phyloP scores from a whole-genome alignment of 2,888 invertebrate species.

The Drosophila cracens region DNA sequence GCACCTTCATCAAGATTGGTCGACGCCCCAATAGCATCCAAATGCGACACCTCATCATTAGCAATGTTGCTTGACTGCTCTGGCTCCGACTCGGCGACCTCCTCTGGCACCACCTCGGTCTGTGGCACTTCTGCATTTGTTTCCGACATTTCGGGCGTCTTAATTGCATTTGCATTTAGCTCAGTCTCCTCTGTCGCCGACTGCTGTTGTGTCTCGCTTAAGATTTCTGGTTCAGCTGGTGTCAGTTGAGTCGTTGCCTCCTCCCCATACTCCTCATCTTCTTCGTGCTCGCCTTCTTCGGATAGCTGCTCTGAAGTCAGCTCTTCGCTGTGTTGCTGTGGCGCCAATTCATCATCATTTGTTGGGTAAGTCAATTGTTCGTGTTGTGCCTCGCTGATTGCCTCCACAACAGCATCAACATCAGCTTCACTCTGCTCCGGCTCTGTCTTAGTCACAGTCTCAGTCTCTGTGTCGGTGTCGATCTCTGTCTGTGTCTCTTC shows the following conservation, averaged over 20 bases:
- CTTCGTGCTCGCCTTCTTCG: conserved; percentile 11
- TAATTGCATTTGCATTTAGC: conserved; percentile 78
- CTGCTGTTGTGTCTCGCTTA: conserved; percentile 23
- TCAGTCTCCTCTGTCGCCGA: conserved; percentile 26
- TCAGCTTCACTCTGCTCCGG: conserved; percentile 3
- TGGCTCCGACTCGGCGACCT: conserved; percentile 33
- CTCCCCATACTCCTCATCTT: conserved; percentile 6
- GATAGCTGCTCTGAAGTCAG: conserved; percentile 38
- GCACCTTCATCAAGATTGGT: conserved; percentile 44
- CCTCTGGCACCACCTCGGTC: conserved; percentile 25
- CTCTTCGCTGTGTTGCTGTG: conserved; percentile 53
- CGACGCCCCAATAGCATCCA: conserved; percentile 40
- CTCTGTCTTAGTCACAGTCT: conserved; percentile 11
- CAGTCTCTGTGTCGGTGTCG: conserved; percentile 8
- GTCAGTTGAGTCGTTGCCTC: conserved; percentile 43
- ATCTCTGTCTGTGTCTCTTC: conserved; percentile 16
- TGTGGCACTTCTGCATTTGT: conserved; percentile 63
- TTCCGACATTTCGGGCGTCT: conserved; percentile 77
- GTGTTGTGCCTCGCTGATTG: conserved; percentile 72
- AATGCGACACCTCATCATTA: conserved; percentile 61
- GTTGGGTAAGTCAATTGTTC: conserved; percentile 76
- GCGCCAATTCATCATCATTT: conserved; percentile 81
- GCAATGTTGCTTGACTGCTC: conserved; percentile 44
- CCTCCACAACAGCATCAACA: conserved; percentile 27
- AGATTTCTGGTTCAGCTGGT: conserved; percentile 43